Evolutionary conservation across 2,888 invertebrate genomes (phyloP).

Genomic region (Lypha dubia): DNA sequence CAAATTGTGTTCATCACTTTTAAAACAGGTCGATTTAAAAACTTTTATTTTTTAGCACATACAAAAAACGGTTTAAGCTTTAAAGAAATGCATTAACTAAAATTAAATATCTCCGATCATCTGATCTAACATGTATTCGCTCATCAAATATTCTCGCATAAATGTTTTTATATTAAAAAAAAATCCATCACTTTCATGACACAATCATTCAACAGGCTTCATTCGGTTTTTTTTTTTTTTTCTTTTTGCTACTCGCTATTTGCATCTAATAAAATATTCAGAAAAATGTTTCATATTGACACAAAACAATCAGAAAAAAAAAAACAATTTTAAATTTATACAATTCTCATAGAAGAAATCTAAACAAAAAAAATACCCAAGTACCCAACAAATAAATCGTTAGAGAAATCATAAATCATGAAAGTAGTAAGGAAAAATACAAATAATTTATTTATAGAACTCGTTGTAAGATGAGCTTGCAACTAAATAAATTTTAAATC

Average conservation of each 20-base stretch:
- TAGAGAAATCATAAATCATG: slow-evolving; percentile 65
- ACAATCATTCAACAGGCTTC: slow-evolving; percentile 57
- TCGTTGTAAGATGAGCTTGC: background rate
- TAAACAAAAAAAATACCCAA: slow-evolving; percentile 3
- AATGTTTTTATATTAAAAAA: slow-evolving; percentile 27
- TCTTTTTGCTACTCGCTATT: slow-evolving; percentile 38
- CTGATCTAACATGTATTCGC: slow-evolving; percentile 25
- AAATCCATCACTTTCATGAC: slow-evolving; percentile 60
- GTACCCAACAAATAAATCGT: slow-evolving; percentile 48
- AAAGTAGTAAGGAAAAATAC: slow-evolving; percentile 35
- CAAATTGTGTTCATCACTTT: too few species aligned
- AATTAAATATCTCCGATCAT: slow-evolving; percentile 6
- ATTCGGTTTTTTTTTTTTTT: too few species aligned
- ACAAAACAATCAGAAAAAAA: slow-evolving; percentile 36
- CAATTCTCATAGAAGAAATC: slow-evolving; percentile 24
- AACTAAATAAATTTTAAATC: background rate
- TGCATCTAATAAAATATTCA: slow-evolving; percentile 67
- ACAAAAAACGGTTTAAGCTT: background rate
- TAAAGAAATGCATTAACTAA: background rate
- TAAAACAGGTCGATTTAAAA: too few species aligned
- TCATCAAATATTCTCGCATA: slow-evolving; percentile 2
- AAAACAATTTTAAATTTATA: slow-evolving; percentile 54
- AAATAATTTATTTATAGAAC: slow-evolving; percentile 8
- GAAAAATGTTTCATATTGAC: slow-evolving; percentile 64
- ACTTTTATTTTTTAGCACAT: too few species aligned